Conservation (phyloP, 2,797 vertebrate species). For the Sciaenops ocellatus region DNA sequence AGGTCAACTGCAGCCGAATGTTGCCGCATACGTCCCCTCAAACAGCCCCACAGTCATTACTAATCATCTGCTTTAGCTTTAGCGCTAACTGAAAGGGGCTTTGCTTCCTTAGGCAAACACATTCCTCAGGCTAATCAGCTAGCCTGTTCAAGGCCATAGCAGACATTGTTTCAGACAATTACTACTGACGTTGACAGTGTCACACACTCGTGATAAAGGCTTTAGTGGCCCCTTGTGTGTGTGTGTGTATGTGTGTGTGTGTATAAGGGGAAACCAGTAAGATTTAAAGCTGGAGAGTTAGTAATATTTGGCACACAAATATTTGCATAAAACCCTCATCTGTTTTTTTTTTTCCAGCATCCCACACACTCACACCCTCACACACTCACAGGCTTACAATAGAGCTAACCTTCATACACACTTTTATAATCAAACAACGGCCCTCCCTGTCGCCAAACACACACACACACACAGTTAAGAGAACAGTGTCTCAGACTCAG, state of each 20-base stretch:
- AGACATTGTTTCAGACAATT: slow-evolving; percentile 78
- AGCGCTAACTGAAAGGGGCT: slow-evolving; percentile 65
- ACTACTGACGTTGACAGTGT: slow-evolving; percentile 66
- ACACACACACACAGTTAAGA: slow-evolving; percentile 31
- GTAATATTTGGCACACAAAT: slow-evolving; percentile 6
- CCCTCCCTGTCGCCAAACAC: slow-evolving; percentile 80
- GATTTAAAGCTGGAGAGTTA: neutral
- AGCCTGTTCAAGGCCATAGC: slow-evolving; percentile 70
- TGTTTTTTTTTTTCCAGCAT: slow-evolving; percentile 28
- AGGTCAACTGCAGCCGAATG: slow-evolving; percentile 15
- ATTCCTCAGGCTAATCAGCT: slow-evolving; percentile 81
- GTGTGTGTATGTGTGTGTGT: slow-evolving; percentile 16
- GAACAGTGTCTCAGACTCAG: slow-evolving; percentile 34
- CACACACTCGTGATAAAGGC: slow-evolving; percentile 67
- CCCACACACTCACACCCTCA: slow-evolving; percentile 9
- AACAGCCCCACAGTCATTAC: slow-evolving; percentile 41
- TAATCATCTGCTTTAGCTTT: slow-evolving; percentile 74
- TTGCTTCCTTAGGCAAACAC: slow-evolving; percentile 79
- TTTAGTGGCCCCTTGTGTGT: slow-evolving; percentile 40
- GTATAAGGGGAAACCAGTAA: neutral
- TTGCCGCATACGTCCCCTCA: slow-evolving; percentile 36
- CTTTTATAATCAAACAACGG: slow-evolving; percentile 57
- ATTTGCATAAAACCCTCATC: neutral
- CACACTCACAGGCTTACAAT: slow-evolving; percentile 30
- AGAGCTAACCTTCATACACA: slow-evolving; percentile 53